These are phyloP conservation scores for Ephialtes manifestator DNA, from an alignment of 2,888 invertebrate species.

Conservation along the genomic window DNA sequence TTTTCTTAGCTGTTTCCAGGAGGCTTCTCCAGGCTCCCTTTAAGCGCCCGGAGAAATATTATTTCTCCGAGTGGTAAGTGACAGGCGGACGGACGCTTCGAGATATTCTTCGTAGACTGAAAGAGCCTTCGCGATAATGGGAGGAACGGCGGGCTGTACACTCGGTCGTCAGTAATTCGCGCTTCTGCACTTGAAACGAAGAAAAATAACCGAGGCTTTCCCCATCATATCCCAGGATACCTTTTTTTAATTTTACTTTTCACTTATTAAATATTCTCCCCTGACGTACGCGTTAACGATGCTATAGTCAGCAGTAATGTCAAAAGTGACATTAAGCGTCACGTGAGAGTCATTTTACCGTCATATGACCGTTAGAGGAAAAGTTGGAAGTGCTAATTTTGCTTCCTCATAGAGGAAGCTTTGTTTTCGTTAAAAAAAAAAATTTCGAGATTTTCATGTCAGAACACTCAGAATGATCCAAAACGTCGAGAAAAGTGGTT, in stretches of 20 bases:
- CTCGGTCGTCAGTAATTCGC: conserved; percentile 63
- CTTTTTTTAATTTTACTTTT: neutral
- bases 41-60: conserved; percentile 78
- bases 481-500: too few species aligned
- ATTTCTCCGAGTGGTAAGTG: conserved; percentile 82
- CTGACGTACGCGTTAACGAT: neutral
- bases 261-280: neutral
- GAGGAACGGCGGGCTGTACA: conserved; percentile 60
- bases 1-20: conserved; percentile 30
- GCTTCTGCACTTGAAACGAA: conserved; percentile 12
- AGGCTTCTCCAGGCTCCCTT: conserved; percentile 47
- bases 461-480: too few species aligned
- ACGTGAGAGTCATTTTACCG: neutral
- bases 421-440: too few species aligned
- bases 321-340: too few species aligned
- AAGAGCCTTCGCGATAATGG: conserved; percentile 67
- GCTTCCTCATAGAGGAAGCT: too few species aligned
- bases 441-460: too few species aligned
- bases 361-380: too few species aligned
- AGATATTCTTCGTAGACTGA: conserved; percentile 75
- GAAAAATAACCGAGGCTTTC: conserved; percentile 23
- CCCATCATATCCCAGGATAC: neutral
- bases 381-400: too few species aligned
- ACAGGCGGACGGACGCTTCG: conserved; percentile 80
- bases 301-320: too few species aligned